Conservation (phyloP, 2,797 vertebrate genomes). For the Rhinatrema bivittatum region DNA sequence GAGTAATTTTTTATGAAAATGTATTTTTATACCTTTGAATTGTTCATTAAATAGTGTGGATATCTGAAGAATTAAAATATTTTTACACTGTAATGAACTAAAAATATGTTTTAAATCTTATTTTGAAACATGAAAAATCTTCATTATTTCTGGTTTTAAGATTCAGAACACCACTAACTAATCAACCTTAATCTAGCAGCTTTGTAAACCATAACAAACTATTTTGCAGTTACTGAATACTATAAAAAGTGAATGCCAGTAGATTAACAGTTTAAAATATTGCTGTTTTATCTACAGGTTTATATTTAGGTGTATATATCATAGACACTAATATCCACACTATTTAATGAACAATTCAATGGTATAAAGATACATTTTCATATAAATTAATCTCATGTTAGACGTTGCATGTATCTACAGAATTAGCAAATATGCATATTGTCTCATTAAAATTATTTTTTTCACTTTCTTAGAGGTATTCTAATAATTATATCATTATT, state of each 20-base stretch:
- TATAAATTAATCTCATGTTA: no score
- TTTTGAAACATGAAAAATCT: not conserved
- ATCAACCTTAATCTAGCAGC: not conserved
- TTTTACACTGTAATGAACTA: no score
- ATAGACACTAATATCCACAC: no score
- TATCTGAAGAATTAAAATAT: not conserved
- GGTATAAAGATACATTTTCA: no score
- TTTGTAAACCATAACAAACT: no score
- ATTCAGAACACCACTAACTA: not conserved
- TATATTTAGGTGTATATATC: no score
- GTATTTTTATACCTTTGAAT: not conserved
- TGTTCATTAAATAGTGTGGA: not conserved
- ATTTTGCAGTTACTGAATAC: not conserved
- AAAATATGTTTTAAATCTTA: not conserved
- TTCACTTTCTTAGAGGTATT: no score
- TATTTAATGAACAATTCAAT: no score
- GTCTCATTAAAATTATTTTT: no score
- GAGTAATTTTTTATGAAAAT: not conserved
- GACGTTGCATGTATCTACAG: no score
- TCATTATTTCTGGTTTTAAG: not conserved
- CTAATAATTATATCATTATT: no score
- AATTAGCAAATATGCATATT: no score
- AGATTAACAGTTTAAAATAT: not conserved
- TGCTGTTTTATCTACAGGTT: not conserved
- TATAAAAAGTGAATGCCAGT: not conserved